phyloP scores from a whole-genome alignment of 2,113 vertebrate species.

The Malurus elegans region DNA sequence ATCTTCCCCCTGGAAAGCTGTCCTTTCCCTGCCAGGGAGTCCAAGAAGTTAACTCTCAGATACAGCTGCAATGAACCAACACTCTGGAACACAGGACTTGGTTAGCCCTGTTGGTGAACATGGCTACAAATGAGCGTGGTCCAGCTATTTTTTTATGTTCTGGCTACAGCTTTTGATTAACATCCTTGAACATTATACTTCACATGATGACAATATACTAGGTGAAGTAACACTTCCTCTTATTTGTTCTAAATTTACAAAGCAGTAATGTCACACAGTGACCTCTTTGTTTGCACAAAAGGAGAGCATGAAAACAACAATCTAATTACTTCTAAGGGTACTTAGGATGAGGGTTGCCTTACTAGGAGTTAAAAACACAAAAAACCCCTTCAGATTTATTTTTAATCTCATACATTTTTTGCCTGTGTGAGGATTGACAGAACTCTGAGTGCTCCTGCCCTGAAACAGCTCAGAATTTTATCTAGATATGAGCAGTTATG shows the following conservation, averaged over 20 bases:
- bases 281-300: slow-evolving; percentile 53
- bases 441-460: neutral
- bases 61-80: neutral
- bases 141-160: slow-evolving; percentile 30
- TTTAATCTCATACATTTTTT: slow-evolving; percentile 12
- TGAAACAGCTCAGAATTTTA: slow-evolving; percentile 8
- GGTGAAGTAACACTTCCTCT: slow-evolving; percentile 65
- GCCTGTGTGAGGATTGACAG: neutral
- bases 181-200: slow-evolving; percentile 59
- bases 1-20: neutral
- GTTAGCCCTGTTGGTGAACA: neutral
- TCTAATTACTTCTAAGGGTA: neutral
- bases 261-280: slow-evolving; percentile 46
- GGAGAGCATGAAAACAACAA: neutral
- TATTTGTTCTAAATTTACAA: slow-evolving; percentile 68
- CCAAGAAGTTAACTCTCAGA: neutral
- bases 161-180: slow-evolving; percentile 18
- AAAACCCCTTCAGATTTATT: neutral
- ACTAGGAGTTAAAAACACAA: neutral
- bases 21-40: neutral
- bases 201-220: slow-evolving; percentile 55
- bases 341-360: neutral
- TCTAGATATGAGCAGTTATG: neutral
- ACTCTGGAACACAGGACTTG: neutral
- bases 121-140: neutral